phyloP scores from a whole-genome alignment of 2,797 vertebrate genomes.

The Arnoldichthys spilopterus region DNA sequence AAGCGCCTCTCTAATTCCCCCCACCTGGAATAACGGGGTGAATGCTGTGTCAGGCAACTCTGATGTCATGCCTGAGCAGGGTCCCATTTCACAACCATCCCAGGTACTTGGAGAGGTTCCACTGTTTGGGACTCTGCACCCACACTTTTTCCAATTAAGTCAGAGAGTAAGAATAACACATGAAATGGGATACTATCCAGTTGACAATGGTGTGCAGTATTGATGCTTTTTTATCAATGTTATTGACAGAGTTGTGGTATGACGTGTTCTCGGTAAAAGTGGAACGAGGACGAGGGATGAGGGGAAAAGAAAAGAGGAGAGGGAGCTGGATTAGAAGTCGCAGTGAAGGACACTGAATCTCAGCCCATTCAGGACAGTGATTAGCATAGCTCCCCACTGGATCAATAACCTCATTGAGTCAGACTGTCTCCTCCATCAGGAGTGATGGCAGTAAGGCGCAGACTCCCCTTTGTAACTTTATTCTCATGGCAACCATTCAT shows the following conservation, averaged over 20 bases:
- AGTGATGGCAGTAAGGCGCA: constrained; percentile 62
- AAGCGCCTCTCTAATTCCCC: constrained; percentile 72
- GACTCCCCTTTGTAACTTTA: constrained; percentile 64
- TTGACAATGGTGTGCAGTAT: background rate
- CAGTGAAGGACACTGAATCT: constrained; percentile 54
- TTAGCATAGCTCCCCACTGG: constrained; percentile 61
- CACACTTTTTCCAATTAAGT: constrained; percentile 69
- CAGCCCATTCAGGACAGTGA: constrained; percentile 57
- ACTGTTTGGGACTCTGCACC: constrained; percentile 63
- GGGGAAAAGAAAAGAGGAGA: constrained; percentile 17
- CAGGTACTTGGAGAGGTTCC: constrained; percentile 67
- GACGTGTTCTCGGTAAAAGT: background rate
- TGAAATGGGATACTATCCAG: constrained; percentile 60
- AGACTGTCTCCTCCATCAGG: constrained; percentile 71
- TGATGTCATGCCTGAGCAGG: constrained; percentile 75
- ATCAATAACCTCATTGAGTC: constrained; percentile 76
- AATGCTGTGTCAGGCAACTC: constrained; percentile 73
- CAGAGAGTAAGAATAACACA: constrained; percentile 67
- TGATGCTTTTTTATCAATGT: background rate
- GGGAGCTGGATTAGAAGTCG: constrained; percentile 43
- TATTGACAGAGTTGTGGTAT: background rate
- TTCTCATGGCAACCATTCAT: constrained; percentile 72
- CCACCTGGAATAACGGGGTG: constrained; percentile 77
- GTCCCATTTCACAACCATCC: constrained; percentile 79
- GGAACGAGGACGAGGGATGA: background rate